Conservation (phyloP, 92 coral and sea anemone species). For the Porites divaricata region DNA sequence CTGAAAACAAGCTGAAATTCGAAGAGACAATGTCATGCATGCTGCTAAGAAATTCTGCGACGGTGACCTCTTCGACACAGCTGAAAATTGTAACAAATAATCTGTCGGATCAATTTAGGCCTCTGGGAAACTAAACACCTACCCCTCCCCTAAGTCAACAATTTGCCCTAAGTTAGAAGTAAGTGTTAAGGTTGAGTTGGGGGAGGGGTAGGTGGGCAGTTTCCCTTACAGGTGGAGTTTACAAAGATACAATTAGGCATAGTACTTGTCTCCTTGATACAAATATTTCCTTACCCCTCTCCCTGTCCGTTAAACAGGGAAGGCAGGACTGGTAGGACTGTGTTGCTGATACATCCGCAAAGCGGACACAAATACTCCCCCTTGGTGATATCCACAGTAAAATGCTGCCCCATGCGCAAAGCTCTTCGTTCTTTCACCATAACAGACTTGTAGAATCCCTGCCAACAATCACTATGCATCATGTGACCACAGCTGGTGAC, state of each 20-base stretch:
- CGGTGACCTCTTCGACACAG: conserved; percentile 52
- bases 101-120: too few species aligned
- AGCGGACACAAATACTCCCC: conserved; percentile 93
- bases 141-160: too few species aligned
- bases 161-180: too few species aligned
- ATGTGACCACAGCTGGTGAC: conserved; percentile 96
- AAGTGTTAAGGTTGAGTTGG: too few species aligned
- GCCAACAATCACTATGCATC: conserved; percentile 99
- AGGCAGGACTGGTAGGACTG: conserved; percentile 86
- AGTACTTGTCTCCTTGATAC: too few species aligned
- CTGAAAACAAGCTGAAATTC: conserved; percentile 49
- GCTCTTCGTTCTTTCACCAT: conserved; percentile 89
- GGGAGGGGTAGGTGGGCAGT: neutral
- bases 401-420: conserved; percentile 72
- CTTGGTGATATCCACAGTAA: conserved; percentile 75
- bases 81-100: neutral
- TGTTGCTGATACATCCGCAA: conserved; percentile 93
- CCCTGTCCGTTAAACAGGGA: conserved; percentile 53
- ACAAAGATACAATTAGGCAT: too few species aligned
- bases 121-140: too few species aligned
- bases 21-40: conserved; percentile 76
- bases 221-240: neutral
- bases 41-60: conserved; percentile 72
- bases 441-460: conserved; percentile 90
- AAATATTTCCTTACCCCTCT: conserved; percentile 56